Percentiles rank a stretch among this genome's conserved stretches.
phyloP scores from a whole-genome alignment of 1,140 invertebrate species.

The Samia ricini region DNA sequence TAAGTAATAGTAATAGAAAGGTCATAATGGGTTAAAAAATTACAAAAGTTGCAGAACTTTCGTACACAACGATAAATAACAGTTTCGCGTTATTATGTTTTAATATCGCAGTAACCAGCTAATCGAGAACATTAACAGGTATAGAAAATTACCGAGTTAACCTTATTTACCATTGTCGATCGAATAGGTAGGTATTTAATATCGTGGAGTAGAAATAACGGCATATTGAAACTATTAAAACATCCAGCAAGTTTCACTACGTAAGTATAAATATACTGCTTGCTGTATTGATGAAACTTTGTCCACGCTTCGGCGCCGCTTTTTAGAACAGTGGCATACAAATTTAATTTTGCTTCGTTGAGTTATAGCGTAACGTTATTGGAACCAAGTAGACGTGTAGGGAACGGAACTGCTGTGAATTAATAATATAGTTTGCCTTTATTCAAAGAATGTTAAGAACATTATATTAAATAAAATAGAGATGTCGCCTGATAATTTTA shows the following conservation, averaged over 20 bases:
- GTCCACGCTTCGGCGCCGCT: slow-evolving; percentile 13
- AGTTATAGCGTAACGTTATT: slow-evolving; percentile 29
- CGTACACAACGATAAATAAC: too few species aligned
- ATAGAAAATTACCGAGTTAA: background rate
- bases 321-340: slow-evolving; percentile 27
- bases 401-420: slow-evolving; percentile 17
- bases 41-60: too few species aligned
- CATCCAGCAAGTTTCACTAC: background rate
- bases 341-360: slow-evolving; percentile 32
- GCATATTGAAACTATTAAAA: background rate
- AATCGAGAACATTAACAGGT: too few species aligned
- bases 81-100: too few species aligned
- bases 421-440: slow-evolving; percentile 20
- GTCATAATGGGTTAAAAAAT: too few species aligned
- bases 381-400: slow-evolving; percentile 17
- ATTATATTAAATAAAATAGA: background rate
- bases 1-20: too few species aligned
- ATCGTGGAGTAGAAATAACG: background rate
- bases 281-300: slow-evolving; percentile 19
- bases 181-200: background rate
- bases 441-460: background rate
- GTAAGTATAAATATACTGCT: too few species aligned
- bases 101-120: background rate
- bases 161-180: background rate
- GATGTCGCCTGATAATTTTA: too few species aligned